A percentile compares a stretch with the other conserved stretches of the same genome.
Evolutionary conservation across 2,113 vertebrate species (phyloP).

Genomic region (Rhagologus leucostigma): DNA sequence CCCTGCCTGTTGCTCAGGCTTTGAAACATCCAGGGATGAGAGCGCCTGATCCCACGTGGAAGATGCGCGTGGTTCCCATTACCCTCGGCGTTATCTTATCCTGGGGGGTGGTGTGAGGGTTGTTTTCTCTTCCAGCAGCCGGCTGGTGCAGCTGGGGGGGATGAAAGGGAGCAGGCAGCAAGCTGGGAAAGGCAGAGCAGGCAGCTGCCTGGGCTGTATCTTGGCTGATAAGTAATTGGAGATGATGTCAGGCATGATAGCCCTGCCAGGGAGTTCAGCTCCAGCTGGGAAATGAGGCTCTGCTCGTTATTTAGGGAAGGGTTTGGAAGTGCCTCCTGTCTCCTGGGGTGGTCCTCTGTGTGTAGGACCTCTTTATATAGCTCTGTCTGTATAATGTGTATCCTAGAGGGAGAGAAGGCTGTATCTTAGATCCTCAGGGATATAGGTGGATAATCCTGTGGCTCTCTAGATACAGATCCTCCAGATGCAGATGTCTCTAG

Average conservation of each 20-base stretch:
- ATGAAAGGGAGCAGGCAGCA: background rate
- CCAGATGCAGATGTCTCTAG: background rate
- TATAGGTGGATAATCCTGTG: background rate
- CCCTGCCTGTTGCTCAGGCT: background rate
- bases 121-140: background rate
- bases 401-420: background rate
- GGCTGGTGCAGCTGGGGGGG: background rate
- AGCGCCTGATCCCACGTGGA: background rate
- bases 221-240: conserved; percentile 45
- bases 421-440: background rate
- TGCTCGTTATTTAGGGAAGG: background rate
- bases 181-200: background rate
- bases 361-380: background rate
- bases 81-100: background rate
- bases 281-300: conserved; percentile 20
- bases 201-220: conserved; percentile 35
- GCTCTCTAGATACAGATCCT: background rate
- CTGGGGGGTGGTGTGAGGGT: background rate
- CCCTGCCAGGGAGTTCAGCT: background rate
- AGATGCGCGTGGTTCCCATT: background rate
- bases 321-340: background rate
- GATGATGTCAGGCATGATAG: conserved; percentile 6
- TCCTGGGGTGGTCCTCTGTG: conserved; percentile 17
- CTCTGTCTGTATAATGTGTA: background rate
- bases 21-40: background rate